These are phyloP conservation scores for Cyclargus thomasi DNA, from an alignment of 1,140 invertebrate species.

Conservation along the genomic window DNA sequence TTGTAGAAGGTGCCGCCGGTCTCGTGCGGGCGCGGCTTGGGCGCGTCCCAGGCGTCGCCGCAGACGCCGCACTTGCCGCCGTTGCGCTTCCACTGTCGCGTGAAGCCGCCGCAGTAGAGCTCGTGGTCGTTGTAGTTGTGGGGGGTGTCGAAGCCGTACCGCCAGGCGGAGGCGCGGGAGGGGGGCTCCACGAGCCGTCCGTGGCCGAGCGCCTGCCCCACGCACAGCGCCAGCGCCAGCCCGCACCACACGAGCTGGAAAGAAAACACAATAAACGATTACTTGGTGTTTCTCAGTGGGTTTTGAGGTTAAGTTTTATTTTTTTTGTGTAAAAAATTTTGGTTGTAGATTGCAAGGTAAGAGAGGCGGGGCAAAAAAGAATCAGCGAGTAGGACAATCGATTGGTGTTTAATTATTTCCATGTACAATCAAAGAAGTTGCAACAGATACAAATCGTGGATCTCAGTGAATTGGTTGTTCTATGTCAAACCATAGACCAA, in stretches of 20 bases:
- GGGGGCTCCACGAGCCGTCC: conserved; percentile 90
- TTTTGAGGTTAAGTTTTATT: too few species aligned
- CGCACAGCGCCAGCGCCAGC: conserved; percentile 36
- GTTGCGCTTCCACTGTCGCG: conserved; percentile 82
- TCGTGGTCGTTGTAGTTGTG: conserved; percentile 93
- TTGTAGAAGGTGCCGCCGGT: conserved; percentile 88
- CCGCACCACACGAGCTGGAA: conserved; percentile 57
- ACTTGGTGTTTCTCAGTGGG: too few species aligned
- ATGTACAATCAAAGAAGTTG: too few species aligned
- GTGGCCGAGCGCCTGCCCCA: conserved; percentile 74
- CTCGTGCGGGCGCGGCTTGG: conserved; percentile 86
- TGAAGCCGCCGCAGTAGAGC: conserved; percentile 91
- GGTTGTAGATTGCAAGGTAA: too few species aligned
- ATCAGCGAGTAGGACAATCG: too few species aligned
- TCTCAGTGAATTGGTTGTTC: too few species aligned
- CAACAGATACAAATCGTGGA: too few species aligned
- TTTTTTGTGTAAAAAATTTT: too few species aligned
- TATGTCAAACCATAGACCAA: too few species aligned
- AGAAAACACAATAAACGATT: too few species aligned
- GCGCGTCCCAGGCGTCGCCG: conserved; percentile 87
- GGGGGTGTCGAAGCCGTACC: conserved; percentile 84
- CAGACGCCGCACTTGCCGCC: conserved; percentile 91
- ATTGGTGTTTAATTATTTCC: too few species aligned
- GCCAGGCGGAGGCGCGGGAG: conserved; percentile 88
- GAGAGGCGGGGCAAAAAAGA: too few species aligned